Conservation (phyloP, 37 sponge, comb jelly and placozoan species). For the Cliona cf. orientalis region DNA sequence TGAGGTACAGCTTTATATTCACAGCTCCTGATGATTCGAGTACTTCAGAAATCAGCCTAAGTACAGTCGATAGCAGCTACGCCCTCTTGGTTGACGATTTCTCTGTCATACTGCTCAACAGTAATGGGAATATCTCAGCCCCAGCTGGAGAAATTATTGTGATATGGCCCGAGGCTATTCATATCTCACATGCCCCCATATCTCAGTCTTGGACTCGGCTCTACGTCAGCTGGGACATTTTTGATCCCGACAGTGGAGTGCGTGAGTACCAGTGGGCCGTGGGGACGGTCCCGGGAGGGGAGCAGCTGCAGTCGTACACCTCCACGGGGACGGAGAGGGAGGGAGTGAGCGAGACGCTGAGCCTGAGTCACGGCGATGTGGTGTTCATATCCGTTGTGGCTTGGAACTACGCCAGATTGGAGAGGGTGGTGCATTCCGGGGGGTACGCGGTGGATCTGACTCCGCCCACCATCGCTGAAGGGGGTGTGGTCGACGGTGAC, state of each 20-base stretch:
- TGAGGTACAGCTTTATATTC: conserved; percentile 16
- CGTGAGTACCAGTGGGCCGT: conserved; percentile 64
- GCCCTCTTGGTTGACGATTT: conserved; percentile 41
- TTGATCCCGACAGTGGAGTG: conserved; percentile 65
- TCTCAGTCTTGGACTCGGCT: neutral
- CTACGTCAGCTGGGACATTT: conserved; percentile 31
- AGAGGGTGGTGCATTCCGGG: conserved; percentile 41
- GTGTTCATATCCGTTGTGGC: conserved; percentile 54
- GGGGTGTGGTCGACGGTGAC: conserved; percentile 39
- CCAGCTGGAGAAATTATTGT: neutral
- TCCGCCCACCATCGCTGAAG: conserved; percentile 33
- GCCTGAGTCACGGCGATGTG: conserved; percentile 7
- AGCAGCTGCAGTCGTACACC: conserved; percentile 54
- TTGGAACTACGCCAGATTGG: conserved; percentile 63
- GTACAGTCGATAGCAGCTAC: neutral
- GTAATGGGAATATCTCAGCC: neutral
- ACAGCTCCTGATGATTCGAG: conserved; percentile 9
- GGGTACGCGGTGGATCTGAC: conserved; percentile 62
- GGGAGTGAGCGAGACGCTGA: conserved; percentile 4
- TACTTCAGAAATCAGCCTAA: conserved; percentile 9
- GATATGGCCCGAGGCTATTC: conserved; percentile 20
- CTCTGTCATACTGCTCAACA: conserved; percentile 10
- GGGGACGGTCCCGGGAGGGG: conserved; percentile 71
- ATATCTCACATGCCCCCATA: neutral
- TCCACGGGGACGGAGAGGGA: conserved; percentile 34